Base-by-base conservation (phyloP, 1,140 invertebrate species). In the Xylocopa sonorina region DNA sequence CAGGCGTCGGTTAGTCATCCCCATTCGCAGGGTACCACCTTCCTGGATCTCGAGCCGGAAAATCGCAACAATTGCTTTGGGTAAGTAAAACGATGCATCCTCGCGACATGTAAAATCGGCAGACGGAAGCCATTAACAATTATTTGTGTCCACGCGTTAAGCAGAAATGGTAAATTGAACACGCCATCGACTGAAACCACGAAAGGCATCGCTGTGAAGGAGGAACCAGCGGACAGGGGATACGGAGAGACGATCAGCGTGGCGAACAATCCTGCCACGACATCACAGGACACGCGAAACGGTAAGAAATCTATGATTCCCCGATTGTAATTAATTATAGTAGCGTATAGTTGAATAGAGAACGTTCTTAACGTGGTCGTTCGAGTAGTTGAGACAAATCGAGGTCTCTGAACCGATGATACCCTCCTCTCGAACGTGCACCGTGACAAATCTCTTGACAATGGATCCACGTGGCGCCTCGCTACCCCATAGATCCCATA, bases 151-250 rank as follows among this genome's bases (percentile, higher is more conserved):
- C 64, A n/a, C n/a, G 5, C n/a, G 10, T 68, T 34, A 29, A 3
- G 24, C 16, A 87, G 81, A 21, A 77, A 64, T 43, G 83, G 62
- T 12, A 88, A 86, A 81, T 38, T 85, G n/a, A 89, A 72, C 43
- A 78, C 86, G 10, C 69, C 71, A 27, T 62, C 67, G n/a, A 80
- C 4, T 24, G 87, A 90, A 32, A 67, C 18, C 3, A 69, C 87
- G 43, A 87, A 90, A 63, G 85, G 73, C 57, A 69, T 90, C 27
- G 85, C 89, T 18, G 88, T 90, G 32, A 90, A 90, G 51, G 87
- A 89, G 27, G 89, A 90, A 73, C 89, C 89, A 34, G 73, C 87
- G 48, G 89, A 90, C 77, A 83, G 87, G 41, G 88, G 86, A n/a
- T 90, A 90, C 60, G 80, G 82, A 6, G 89, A 90, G 32, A 78